Base-by-base conservation (phyloP, 2,113 vertebrate species). In the Larimichthys crocea region DNA sequence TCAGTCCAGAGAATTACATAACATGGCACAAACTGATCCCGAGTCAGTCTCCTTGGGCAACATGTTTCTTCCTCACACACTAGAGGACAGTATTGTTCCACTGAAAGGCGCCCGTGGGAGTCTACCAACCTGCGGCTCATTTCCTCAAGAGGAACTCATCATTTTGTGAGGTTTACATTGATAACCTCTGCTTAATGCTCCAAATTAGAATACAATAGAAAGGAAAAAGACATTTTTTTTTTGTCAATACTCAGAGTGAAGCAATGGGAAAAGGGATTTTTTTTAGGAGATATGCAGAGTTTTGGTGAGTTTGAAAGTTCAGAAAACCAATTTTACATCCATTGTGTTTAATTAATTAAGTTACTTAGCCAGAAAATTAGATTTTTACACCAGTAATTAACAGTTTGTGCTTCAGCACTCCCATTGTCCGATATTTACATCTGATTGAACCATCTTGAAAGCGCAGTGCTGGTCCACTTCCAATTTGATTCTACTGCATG, bases 41-140 rank as follows among this genome's bases (percentile, higher is more conserved):
- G 60, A 29, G 22, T 50, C 64, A 74, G 71, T 22, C 16, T 49
- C 5, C 1, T 8, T 20, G 12, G n/a, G 14, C 22, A 24, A 20
- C 24, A 44, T 31, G 24, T 74, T 29, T 71, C 10, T 14, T 7
- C 19, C 16, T 16, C 3, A 3, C n/a, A 64, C 92, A 88, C 85
- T 74, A 92, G 91, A 89, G 86, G 89, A 8, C 86, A 88, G 73
- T 90, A 19, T 86, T 80, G 85, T 16, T 81, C 74, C 73, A 79
- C 57, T 56, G 24, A 19, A 17, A 57, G 42, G 11, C n/a, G 61
- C 50, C 20, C 5, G 2, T 0, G 19, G 5, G 42, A 74, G 62
- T 22, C 60, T 31, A 49, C 42, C 40, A 65, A 63, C 85, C 53
- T 72, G 46, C 74, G 0, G 60, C 20, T 75, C 3, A 50, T 55